Evolutionary conservation across 2,113 vertebrate species (phyloP).

Genomic region (Holacanthus passer): DNA sequence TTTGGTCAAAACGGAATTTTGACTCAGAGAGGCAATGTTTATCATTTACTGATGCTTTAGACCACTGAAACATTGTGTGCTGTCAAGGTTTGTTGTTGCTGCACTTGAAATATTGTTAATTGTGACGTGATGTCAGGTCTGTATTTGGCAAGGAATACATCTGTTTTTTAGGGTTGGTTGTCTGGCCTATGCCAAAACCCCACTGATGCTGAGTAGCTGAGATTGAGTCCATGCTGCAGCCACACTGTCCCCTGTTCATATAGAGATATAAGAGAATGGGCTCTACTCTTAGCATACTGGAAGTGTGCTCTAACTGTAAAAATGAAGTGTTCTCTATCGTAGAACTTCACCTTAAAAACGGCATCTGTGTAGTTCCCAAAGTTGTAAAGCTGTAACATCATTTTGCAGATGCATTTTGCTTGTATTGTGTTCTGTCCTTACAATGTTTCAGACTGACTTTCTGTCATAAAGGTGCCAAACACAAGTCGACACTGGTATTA

Average conservation of each 20-base stretch:
- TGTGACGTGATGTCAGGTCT: background rate
- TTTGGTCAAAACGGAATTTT: background rate
- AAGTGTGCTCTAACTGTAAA: background rate
- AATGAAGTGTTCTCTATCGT: background rate
- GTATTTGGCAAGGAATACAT: background rate
- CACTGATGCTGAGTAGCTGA: no score
- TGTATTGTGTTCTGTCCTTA: background rate
- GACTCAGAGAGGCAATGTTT: no score
- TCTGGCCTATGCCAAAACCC: no score
- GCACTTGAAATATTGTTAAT: background rate
- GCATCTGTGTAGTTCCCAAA: background rate
- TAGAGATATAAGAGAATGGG: background rate
- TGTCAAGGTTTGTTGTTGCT: background rate
- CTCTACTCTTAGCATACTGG: background rate
- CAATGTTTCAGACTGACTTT: background rate
- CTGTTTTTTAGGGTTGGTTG: no score
- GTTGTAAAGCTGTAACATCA: background rate
- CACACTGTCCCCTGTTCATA: background rate
- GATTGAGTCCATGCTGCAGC: background rate
- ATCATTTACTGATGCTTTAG: no score
- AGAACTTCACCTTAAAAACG: no score
- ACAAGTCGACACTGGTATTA: background rate
- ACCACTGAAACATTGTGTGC: background rate
- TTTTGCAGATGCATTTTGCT: no score
- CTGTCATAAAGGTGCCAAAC: background rate